Percentiles rank a stretch among this genome's conserved stretches.
These are phyloP conservation scores for Didymodactylos carnosus DNA, from an alignment of 2,888 invertebrate species.

Conservation along the genomic window DNA sequence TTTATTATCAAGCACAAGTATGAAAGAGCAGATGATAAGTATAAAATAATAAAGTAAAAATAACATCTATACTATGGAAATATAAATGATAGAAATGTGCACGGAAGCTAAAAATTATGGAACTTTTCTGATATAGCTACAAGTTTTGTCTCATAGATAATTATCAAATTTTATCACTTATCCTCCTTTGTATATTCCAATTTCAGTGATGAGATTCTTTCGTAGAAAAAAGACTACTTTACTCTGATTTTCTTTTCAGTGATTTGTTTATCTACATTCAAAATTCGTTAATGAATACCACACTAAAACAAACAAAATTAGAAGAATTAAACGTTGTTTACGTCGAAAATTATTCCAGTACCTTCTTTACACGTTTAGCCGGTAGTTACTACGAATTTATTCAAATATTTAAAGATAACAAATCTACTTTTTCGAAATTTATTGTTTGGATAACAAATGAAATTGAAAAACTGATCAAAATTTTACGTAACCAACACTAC, in stretches of 20 bases:
- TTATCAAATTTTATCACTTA: too few relatives aligned
- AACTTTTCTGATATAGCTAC: too few relatives aligned
- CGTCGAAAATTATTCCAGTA: not conserved
- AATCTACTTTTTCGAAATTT: not conserved
- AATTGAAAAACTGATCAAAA: not conserved
- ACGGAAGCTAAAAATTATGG: too few relatives aligned
- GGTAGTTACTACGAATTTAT: not conserved
- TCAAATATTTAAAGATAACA: not conserved
- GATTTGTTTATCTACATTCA: not conserved
- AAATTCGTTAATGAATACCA: not conserved
- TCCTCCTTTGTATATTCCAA: too few relatives aligned
- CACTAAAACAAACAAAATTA: not conserved
- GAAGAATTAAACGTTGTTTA: not conserved
- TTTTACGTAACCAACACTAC: not conserved
- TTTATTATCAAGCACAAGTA: too few relatives aligned
- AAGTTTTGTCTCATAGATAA: too few relatives aligned
- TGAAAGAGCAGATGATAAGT: too few relatives aligned
- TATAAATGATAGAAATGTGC: too few relatives aligned
- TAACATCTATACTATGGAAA: too few relatives aligned
- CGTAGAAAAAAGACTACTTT: not conserved
- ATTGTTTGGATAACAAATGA: not conserved
- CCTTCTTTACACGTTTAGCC: not conserved
- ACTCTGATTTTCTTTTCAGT: not conserved
- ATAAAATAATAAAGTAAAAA: too few relatives aligned
- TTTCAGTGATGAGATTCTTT: not conserved